Conservation (phyloP, 2,888 invertebrate genomes). For the Limnephilus lunatus region DNA sequence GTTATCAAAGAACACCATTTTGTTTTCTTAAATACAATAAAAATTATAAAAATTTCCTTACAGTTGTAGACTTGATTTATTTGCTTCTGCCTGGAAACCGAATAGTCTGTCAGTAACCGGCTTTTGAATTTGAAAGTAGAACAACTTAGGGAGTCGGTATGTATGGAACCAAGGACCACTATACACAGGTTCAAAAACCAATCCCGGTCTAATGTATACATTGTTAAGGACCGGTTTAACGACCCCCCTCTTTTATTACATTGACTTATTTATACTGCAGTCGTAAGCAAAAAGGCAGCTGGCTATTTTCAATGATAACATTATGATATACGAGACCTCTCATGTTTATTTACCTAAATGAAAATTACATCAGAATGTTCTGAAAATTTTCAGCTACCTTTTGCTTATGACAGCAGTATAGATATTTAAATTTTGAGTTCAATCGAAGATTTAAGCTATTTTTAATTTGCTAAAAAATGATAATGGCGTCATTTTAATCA, state of each 20-base stretch:
- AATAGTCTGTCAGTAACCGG: not conserved
- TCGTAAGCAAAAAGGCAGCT: too few species aligned
- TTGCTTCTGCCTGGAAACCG: not conserved
- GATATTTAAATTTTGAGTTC: too few species aligned
- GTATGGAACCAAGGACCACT: not conserved
- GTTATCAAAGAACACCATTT: not conserved
- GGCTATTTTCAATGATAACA: too few species aligned
- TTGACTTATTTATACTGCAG: too few species aligned
- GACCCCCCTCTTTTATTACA: not conserved
- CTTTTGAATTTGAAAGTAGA: not conserved
- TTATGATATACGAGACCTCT: too few species aligned
- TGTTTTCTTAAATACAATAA: not conserved
- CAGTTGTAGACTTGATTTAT: not conserved
- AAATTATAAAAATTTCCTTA: not conserved
- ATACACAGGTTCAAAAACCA: not conserved
- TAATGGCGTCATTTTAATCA: too few species aligned
- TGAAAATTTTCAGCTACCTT: too few species aligned
- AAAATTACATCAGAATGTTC: too few species aligned
- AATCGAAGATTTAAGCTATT: too few species aligned
- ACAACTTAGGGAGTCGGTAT: not conserved
- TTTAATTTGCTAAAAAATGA: too few species aligned
- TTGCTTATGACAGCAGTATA: too few species aligned
- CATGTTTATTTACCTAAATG: too few species aligned
- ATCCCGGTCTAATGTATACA: not conserved
- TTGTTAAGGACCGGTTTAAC: not conserved